Conservation (phyloP, 1,140 invertebrate species). For the Neodiprion pinetum region DNA sequence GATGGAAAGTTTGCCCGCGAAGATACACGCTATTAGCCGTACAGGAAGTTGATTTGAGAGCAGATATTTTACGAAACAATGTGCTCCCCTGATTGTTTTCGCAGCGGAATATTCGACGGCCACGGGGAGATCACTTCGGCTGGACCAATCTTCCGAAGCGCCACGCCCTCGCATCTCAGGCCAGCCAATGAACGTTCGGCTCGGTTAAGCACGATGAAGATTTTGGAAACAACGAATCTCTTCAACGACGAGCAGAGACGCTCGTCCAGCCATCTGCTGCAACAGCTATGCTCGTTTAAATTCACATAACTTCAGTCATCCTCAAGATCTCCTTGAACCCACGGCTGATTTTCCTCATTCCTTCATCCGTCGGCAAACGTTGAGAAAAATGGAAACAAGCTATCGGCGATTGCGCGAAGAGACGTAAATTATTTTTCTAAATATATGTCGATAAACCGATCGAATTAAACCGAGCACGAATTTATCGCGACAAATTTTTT, state of each 20-base stretch:
- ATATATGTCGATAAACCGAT: no score
- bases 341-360: no score
- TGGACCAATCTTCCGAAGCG: slow-evolving; percentile 39
- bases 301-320: neutral
- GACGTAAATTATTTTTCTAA: no score
- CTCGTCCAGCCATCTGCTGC: neutral
- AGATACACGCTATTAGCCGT: no score
- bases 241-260: neutral
- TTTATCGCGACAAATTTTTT: no score
- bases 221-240: slow-evolving; percentile 1
- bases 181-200: slow-evolving; percentile 40
- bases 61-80: slow-evolving; percentile 36
- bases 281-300: neutral
- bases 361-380: no score
- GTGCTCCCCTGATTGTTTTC: slow-evolving; percentile 42
- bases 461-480: no score
- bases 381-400: no score
- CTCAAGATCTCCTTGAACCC: no score
- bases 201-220: neutral
- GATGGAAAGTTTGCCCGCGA: no score
- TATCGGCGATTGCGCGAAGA: no score
- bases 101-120: slow-evolving; percentile 31
- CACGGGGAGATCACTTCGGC: slow-evolving; percentile 30
- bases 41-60: neutral
- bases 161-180: slow-evolving; percentile 42